These are phyloP conservation scores for Lasioglossum pauxillum DNA, from an alignment of 2,888 invertebrate genomes.

Conservation along the genomic window DNA sequence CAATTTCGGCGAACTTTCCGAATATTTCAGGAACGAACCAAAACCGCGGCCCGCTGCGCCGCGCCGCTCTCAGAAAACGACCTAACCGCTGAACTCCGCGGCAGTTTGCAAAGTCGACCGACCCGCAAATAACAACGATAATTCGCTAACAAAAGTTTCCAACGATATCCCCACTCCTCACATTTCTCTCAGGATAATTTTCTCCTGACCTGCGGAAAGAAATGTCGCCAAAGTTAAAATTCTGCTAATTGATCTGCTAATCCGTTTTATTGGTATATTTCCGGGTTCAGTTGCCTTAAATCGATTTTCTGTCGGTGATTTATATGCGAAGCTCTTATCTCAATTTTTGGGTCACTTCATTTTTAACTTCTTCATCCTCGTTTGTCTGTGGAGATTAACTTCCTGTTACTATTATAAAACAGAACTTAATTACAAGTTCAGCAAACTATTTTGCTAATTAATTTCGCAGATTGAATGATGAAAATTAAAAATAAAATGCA, in stretches of 20 bases:
- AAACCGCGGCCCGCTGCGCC: neutral
- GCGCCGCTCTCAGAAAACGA: neutral
- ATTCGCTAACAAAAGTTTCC: neutral
- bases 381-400: neutral
- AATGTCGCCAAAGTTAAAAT: neutral
- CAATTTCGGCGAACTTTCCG: slow-evolving; percentile 19
- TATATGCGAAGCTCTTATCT: no score
- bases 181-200: neutral
- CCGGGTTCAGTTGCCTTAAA: neutral
- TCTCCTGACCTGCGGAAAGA: neutral
- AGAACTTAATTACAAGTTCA: neutral
- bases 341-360: neutral
- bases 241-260: neutral
- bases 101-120: slow-evolving; percentile 7
- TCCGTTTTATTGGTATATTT: neutral
- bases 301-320: neutral
- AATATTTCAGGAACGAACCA: slow-evolving; percentile 19
- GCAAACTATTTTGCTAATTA: neutral
- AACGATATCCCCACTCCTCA: no score
- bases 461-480: neutral
- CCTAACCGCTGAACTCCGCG: neutral
- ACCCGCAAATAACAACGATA: slow-evolving; percentile 15
- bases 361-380: neutral
- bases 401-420: no score
- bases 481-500: neutral